Evolutionary conservation across 2,888 invertebrate genomes (phyloP).

Genomic region (Deilephila elpenor): DNA sequence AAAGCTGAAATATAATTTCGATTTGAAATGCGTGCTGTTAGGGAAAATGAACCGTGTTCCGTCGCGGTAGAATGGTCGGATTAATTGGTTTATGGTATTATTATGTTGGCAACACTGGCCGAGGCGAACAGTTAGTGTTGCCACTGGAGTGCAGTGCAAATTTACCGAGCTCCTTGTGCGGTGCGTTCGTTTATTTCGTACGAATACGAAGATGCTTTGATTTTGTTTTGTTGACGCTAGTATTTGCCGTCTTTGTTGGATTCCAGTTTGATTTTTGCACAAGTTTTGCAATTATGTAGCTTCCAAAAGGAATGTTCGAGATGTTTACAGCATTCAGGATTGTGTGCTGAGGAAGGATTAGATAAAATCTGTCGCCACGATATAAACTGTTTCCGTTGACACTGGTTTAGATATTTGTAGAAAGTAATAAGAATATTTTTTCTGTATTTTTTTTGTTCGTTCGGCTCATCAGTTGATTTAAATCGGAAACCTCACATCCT

Average conservation of each 20-base stretch:
- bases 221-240: slow-evolving; percentile 68
- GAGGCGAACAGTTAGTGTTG: slow-evolving; percentile 78
- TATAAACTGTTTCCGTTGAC: too few species aligned
- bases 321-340: background rate
- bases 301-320: background rate
- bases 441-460: too few species aligned
- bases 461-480: too few species aligned
- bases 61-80: slow-evolving; percentile 37
- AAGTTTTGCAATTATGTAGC: background rate
- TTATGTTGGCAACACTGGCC: slow-evolving; percentile 52
- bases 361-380: too few species aligned
- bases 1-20: slow-evolving; percentile 51
- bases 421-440: too few species aligned
- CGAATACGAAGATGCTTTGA: slow-evolving; percentile 59
- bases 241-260: slow-evolving; percentile 38
- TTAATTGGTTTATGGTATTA: slow-evolving; percentile 34
- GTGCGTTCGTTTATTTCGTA: slow-evolving; percentile 70
- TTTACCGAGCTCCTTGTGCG: slow-evolving; percentile 76
- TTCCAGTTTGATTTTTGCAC: slow-evolving; percentile 11
- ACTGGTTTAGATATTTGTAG: too few species aligned
- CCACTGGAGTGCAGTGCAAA: slow-evolving; percentile 79
- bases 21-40: slow-evolving; percentile 29
- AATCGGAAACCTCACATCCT: too few species aligned
- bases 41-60: slow-evolving; percentile 41
- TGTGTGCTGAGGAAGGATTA: too few species aligned